A percentile compares a stretch with the other conserved stretches of the same genome.
phyloP scores from a whole-genome alignment of 1,140 invertebrate genomes.

The Coelopa frigida region DNA sequence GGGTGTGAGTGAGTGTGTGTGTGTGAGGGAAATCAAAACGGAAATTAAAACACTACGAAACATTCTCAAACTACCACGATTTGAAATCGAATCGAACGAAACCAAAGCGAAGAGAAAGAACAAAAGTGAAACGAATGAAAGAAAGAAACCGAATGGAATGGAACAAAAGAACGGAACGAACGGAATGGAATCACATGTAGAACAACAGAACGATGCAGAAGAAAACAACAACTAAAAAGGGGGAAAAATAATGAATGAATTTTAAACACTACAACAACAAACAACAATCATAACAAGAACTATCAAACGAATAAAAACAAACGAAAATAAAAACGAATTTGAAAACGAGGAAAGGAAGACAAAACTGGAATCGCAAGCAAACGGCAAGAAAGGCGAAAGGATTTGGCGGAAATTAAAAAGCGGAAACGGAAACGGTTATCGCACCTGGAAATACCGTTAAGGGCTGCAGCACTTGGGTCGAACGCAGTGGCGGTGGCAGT shows the following conservation, averaged over 20 bases:
- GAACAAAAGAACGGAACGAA: neutral
- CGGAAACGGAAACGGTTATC: neutral
- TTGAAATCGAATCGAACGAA: neutral
- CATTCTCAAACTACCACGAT: neutral
- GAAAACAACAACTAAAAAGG: neutral
- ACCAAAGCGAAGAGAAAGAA: neutral
- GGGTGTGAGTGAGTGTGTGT: neutral
- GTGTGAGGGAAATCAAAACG: neutral
- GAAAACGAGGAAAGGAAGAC: neutral
- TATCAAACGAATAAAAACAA: neutral
- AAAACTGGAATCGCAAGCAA: conserved; percentile 6
- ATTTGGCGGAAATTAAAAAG: neutral
- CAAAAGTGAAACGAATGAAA: neutral
- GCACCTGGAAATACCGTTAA: conserved; percentile 46
- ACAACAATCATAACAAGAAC: neutral
- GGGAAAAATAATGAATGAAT: neutral
- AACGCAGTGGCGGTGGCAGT: conserved; percentile 45
- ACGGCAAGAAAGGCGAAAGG: neutral
- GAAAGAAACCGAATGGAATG: neutral
- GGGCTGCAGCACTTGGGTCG: conserved; percentile 45
- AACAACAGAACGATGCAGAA: conserved; percentile 3
- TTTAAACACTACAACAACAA: neutral
- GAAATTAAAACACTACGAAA: too few relatives aligned
- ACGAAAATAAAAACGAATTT: neutral
- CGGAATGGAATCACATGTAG: neutral